Percentiles rank a stretch among this genome's conserved stretches.
These are phyloP conservation scores for Herpailurus yagouaroundi DNA, from an alignment of 2,113 vertebrate species.

Conservation along the genomic window DNA sequence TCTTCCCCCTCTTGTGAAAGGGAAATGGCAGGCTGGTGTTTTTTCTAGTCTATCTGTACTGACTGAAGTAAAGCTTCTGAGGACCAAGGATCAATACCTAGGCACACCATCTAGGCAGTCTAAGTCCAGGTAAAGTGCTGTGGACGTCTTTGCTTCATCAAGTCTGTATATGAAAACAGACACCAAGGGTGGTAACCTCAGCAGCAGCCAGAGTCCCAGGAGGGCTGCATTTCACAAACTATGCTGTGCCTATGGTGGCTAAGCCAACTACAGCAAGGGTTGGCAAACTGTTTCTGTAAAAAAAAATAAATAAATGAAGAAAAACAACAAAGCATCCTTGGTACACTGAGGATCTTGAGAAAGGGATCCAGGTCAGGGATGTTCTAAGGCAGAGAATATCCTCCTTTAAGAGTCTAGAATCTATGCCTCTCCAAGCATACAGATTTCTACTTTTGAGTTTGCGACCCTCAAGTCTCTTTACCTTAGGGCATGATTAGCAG, in stretches of 20 bases:
- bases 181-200: rapidly evolving
- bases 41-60: neutral
- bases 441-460: constrained; percentile 26
- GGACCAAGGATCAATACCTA: neutral
- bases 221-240: neutral
- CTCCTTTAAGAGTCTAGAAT: neutral
- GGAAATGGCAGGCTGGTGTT: neutral
- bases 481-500: neutral
- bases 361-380: neutral
- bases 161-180: neutral
- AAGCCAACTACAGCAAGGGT: neutral
- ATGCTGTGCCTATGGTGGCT: neutral
- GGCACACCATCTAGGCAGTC: neutral
- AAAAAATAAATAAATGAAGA: neutral
- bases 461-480: neutral
- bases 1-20: neutral
- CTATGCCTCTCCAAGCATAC: neutral
- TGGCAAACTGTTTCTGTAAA: neutral
- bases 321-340: neutral
- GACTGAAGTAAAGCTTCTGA: constrained; percentile 32
- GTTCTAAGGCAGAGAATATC: neutral
- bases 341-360: neutral
- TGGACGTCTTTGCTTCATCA: neutral
- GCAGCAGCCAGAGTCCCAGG: neutral
- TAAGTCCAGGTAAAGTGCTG: neutral